phyloP scores from a whole-genome alignment of 2,113 vertebrate species.

The Hyperopisus bebe region DNA sequence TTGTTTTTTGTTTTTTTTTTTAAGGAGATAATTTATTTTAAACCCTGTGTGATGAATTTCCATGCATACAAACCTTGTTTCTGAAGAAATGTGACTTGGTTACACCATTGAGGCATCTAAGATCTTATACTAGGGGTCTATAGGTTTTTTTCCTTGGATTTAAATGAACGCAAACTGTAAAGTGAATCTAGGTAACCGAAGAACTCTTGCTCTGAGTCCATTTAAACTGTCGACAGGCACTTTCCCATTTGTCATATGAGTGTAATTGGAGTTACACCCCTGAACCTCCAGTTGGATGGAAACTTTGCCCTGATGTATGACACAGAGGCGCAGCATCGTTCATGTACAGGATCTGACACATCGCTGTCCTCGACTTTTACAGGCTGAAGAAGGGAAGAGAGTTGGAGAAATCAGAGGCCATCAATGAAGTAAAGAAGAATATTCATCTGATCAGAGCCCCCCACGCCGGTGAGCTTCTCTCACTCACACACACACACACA shows the following conservation, averaged over 20 bases:
- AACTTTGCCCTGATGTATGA: background rate
- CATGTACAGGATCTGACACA: background rate
- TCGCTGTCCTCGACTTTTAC: background rate
- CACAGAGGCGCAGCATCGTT: background rate
- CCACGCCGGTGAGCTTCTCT: constrained; percentile 69
- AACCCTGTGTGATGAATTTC: background rate
- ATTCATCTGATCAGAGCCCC: constrained; percentile 92
- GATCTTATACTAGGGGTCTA: background rate
- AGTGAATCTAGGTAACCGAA: background rate
- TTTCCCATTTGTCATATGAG: background rate
- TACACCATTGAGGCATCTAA: background rate
- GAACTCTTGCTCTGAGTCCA: background rate
- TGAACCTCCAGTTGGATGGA: background rate
- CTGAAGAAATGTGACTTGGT: background rate
- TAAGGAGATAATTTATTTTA: background rate
- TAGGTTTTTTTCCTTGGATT: background rate
- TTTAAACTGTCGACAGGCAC: background rate
- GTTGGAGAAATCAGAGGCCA: constrained; percentile 81
- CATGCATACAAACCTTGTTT: background rate
- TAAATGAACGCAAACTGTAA: background rate
- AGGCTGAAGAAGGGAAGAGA: constrained; percentile 91
- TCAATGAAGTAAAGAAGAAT: constrained; percentile 91
- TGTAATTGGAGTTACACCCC: background rate
- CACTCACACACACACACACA: background rate
- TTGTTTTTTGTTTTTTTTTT: background rate